Percentiles rank a stretch among this genome's conserved stretches.
These are phyloP conservation scores for Hippopotamyrus pictus DNA, from an alignment of 2,797 vertebrate genomes.

Conservation along the genomic window DNA sequence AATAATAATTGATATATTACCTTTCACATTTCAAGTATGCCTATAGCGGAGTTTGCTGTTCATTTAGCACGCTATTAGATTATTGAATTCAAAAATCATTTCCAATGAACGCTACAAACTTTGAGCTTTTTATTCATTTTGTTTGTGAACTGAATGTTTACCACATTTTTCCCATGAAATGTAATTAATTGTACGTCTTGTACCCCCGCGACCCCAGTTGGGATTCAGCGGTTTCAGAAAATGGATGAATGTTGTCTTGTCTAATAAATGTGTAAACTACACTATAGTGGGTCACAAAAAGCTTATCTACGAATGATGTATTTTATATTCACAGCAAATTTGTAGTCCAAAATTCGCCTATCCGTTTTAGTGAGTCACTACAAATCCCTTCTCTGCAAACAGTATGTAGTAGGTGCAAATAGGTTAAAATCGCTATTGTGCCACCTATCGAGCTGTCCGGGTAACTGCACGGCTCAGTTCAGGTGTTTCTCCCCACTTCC, in stretches of 20 bases:
- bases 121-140: neutral
- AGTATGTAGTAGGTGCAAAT: neutral
- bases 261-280: neutral
- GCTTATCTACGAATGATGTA: neutral
- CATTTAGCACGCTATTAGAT: neutral
- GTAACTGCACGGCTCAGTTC: neutral
- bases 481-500: conserved; percentile 2
- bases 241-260: neutral
- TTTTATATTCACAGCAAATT: neutral
- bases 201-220: neutral
- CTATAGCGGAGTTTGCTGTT: neutral
- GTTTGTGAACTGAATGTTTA: neutral
- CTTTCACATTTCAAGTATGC: neutral
- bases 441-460: neutral
- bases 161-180: neutral
- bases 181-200: neutral
- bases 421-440: neutral
- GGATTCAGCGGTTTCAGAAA: neutral
- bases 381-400: neutral
- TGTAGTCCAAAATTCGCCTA: neutral
- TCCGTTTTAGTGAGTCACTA: neutral
- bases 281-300: neutral
- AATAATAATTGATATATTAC: neutral
- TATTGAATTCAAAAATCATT: neutral
- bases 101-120: neutral